Evolutionary conservation across 2,113 vertebrate genomes (phyloP), one percentile per base, ranked within the genome.

Genomic region (Marmota flaviventris): DNA sequence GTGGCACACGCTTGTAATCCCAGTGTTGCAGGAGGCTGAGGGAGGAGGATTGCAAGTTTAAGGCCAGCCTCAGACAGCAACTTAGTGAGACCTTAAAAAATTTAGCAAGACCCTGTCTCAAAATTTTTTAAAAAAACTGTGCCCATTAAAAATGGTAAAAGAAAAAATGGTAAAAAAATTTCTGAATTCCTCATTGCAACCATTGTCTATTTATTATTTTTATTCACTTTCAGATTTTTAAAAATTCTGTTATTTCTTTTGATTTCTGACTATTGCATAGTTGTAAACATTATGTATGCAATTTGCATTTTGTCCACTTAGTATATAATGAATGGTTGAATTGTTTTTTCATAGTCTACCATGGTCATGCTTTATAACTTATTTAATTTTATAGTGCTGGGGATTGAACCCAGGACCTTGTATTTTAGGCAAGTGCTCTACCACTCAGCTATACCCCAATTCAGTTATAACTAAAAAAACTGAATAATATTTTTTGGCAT

Each of bases 331-430:
- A 72, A 82, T 85, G 61, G 48, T 16, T 78, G 91, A 61, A 32
- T 94, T 93, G 81, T 63, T 85, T 78, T 39, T 92, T 91, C 63
- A 72, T n/a, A 61, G 37, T 94, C 4, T 48, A 61, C 18, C 22
- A 34, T 85, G 3, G 37, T 85, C 32, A 63, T 51, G 67, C 12
- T 92, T 73, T 58, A 4, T 27, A 3, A 42, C 4, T 69, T 69
- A 70, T 18, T 70, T 70, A 70, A 18, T 70, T 70, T n/a, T 70
- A 34, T 18, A n/a, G 67, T 17, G 14, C 67, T 70, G 32, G 22
- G 67, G 67, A 70, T 70, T 17, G 6, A 70, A n/a, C 67, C 67
- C 34, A 70, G 32, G 34, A 18, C 2, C 67, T 70, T n/a, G 34
- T 14, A n/a, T n/a, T 17, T 70, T 18, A n/a, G 67, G 67, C 34